Evolutionary conservation across 2,113 vertebrate species (phyloP), one percentile per base, ranked within the genome.

Genomic region (Probosciger aterrimus): DNA sequence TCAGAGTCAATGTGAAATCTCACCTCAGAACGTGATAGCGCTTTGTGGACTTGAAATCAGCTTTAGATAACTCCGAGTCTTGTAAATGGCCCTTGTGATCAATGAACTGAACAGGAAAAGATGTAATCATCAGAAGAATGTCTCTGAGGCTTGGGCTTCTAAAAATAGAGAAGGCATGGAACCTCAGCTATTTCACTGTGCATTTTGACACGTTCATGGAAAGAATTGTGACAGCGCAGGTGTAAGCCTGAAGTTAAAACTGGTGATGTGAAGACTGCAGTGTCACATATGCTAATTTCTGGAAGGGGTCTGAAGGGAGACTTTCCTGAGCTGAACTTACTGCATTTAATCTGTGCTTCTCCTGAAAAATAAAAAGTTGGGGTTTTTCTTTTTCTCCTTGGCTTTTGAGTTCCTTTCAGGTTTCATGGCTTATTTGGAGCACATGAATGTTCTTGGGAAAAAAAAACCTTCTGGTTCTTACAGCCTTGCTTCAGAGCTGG

Each of bases 71-170:
- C 85, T 95, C 44, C 63, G 81, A 80, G 73, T 60, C 80, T 88
- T 92, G 79, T 78, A 94, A 93, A 94, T 79, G 88, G 86, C 55
- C 77, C 92, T 68, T 83, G 37, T 86, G 90, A 96, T 97, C 90
- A 93, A 90, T 88, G 86, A 95, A 75, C 69, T 79, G 80, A 90
- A 62, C 41, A 96, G 87, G 67, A 95, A 94, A 92, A 49, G 16
- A 47, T 83, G 83, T 92, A 71, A 95, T 96, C 86, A 93, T 89
- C 89, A 86, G 60, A 64, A 82, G n/a, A 89, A 47, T 28, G 4
- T 95, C 89, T 93, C 77, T 86, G 65, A 79, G 89, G 62, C 60
- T 83, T 84, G 91, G 43, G 33, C 62, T 92, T 95, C 91, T 95
- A 86, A 95, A 96, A 93, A 93, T 82, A 95, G 74, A 68, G 39